These are phyloP conservation scores for Sciurus vulgaris DNA, from an alignment of 2,797 vertebrate species.

Conservation along the genomic window DNA sequence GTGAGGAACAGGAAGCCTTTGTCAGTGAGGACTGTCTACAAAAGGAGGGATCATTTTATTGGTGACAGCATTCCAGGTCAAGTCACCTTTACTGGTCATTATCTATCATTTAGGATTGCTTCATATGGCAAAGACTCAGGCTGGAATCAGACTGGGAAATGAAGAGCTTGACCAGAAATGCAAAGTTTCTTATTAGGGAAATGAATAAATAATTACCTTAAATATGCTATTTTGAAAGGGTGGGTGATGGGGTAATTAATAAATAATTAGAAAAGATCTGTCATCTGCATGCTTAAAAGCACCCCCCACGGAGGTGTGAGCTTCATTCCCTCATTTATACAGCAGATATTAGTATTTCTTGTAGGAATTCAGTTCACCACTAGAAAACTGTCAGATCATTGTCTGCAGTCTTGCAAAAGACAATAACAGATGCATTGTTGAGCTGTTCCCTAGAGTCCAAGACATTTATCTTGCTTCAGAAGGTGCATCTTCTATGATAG, in stretches of 20 bases:
- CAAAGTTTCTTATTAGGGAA: neutral
- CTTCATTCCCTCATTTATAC: neutral
- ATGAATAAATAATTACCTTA: neutral
- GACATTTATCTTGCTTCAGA: neutral
- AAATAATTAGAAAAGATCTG: neutral
- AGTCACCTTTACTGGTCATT: too few relatives aligned
- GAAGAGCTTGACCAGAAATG: fast-evolving
- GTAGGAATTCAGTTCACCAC: neutral
- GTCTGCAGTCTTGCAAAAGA: neutral
- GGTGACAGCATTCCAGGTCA: neutral
- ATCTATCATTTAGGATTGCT: neutral
- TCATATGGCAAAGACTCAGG: neutral
- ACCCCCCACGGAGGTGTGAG: fast-evolving
- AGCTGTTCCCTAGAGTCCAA: neutral
- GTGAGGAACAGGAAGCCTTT: fast-evolving
- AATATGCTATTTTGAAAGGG: neutral
- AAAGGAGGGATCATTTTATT: neutral
- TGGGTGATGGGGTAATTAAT: too few relatives aligned
- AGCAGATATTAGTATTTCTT: neutral
- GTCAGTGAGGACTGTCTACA: fast-evolving
- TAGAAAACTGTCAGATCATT: neutral
- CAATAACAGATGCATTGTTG: too few relatives aligned
- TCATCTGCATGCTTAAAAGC: neutral
- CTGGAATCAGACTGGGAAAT: neutral
- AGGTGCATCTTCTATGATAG: too few relatives aligned